These are phyloP conservation scores for Bagarius yarrelli DNA, from an alignment of 2,113 vertebrate genomes.

Conservation along the genomic window DNA sequence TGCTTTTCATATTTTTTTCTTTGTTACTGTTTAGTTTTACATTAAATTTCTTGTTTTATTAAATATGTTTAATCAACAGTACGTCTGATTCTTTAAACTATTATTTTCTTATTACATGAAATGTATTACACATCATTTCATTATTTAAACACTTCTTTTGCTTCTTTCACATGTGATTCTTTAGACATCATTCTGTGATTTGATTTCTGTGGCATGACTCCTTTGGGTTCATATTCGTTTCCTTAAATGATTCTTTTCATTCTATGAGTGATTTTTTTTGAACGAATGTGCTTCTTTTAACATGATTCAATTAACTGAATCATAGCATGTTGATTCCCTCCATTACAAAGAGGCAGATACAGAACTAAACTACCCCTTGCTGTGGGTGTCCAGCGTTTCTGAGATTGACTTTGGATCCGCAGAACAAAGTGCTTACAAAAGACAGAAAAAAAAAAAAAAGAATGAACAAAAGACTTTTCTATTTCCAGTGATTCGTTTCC, in stretches of 20 bases:
- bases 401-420: neutral
- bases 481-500: neutral
- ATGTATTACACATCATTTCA: too few species aligned
- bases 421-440: neutral
- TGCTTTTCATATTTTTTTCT: neutral
- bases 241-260: too few species aligned
- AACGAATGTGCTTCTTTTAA: neutral
- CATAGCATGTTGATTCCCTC: too few species aligned
- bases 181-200: too few species aligned
- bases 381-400: neutral
- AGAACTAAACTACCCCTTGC: neutral
- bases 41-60: neutral
- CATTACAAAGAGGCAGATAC: too few species aligned
- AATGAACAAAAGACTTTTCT: neutral
- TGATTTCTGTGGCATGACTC: too few species aligned
- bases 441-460: neutral
- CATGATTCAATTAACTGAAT: too few species aligned
- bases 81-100: neutral
- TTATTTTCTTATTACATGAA: neutral
- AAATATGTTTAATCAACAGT: too few species aligned
- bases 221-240: too few species aligned
- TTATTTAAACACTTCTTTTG: too few species aligned
- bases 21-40: neutral
- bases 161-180: neutral
- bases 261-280: neutral